phyloP scores from a whole-genome alignment of 2,888 invertebrate genomes.

The Aelia acuminata region DNA sequence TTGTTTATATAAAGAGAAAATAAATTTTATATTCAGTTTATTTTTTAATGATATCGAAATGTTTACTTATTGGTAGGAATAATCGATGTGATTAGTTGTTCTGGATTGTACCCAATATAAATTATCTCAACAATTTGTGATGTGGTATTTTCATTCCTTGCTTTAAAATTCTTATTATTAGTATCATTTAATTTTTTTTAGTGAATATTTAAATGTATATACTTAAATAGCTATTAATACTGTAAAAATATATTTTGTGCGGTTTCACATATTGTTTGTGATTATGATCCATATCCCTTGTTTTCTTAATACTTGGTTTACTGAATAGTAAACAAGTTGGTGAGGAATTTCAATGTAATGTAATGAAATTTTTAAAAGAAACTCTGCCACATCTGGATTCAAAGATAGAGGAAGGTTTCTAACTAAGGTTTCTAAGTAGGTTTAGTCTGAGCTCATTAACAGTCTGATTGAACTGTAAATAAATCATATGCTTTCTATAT shows the following conservation, averaged over 20 bases:
- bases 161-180: constrained; percentile 6
- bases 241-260: constrained; percentile 50
- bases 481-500: too few species aligned
- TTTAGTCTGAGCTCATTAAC: too few species aligned
- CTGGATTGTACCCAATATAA: neutral
- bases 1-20: neutral
- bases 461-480: too few species aligned
- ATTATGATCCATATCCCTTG: neutral
- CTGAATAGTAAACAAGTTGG: neutral
- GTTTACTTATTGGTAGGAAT: neutral
- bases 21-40: neutral
- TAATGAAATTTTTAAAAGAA: too few species aligned
- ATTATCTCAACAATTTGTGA: constrained; percentile 25
- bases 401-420: too few species aligned
- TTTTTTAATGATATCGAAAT: neutral
- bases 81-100: neutral
- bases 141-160: constrained; percentile 8
- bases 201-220: constrained; percentile 22
- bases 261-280: neutral
- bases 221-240: constrained; percentile 12
- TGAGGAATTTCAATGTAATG: neutral
- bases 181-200: neutral
- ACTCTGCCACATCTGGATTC: too few species aligned
- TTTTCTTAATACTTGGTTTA: neutral
- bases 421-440: too few species aligned